Percentiles rank a stretch among this genome's conserved stretches.
phyloP scores from a whole-genome alignment of 2,113 vertebrate species.

The Nothocercus julius region DNA sequence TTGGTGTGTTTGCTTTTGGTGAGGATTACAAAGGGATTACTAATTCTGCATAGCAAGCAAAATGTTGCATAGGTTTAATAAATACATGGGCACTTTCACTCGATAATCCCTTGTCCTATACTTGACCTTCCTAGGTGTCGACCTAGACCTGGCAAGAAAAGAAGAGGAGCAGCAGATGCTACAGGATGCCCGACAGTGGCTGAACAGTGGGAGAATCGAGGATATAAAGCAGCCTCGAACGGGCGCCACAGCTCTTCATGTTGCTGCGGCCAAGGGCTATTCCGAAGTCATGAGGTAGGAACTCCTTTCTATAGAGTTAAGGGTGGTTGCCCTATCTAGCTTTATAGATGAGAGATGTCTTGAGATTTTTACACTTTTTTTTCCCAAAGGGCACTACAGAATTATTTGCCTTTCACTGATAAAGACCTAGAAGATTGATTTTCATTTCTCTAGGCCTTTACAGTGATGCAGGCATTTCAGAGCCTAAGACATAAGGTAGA shows the following conservation, averaged over 20 bases:
- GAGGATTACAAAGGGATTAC: background rate
- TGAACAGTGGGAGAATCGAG: constrained; percentile 84
- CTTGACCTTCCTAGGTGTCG: constrained; percentile 79
- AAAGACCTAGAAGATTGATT: background rate
- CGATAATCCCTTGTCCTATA: background rate
- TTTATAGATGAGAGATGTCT: background rate
- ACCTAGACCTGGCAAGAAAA: constrained; percentile 87
- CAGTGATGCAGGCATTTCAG: background rate
- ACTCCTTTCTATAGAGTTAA: background rate
- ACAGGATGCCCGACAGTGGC: constrained; percentile 89
- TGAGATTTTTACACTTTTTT: background rate
- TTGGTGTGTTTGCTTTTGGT: background rate
- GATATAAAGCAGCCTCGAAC: constrained; percentile 83
- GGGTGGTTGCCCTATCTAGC: background rate
- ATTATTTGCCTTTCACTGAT: background rate
- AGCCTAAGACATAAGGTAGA: background rate
- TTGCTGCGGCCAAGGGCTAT: constrained; percentile 94
- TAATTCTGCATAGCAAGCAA: background rate
- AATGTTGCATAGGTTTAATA: background rate
- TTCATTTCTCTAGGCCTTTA: background rate
- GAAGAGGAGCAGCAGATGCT: constrained; percentile 92
- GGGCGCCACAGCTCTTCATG: constrained; percentile 91
- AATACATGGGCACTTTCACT: background rate
- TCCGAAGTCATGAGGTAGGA: constrained; percentile 91
- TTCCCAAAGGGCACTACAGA: background rate